phyloP scores from a whole-genome alignment of 2,113 vertebrate genomes.

The Coptodon rendalli region DNA sequence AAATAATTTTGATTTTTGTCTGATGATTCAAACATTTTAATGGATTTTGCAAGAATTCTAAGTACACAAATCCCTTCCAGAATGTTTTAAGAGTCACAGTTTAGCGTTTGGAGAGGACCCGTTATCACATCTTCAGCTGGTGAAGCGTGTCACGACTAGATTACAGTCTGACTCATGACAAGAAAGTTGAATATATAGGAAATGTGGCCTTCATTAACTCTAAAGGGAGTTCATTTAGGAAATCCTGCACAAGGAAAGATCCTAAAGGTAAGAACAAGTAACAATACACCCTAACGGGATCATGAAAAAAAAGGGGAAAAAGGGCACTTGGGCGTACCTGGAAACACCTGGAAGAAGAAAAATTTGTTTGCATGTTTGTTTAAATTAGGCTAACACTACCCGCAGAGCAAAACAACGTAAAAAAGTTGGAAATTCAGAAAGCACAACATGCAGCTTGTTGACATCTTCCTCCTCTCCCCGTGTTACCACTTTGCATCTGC shows the following conservation, averaged over 20 bases:
- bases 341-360: background rate
- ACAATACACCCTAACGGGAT: background rate
- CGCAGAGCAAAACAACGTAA: background rate
- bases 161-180: background rate
- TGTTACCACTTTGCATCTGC: background rate
- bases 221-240: background rate
- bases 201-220: background rate
- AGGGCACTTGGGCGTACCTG: background rate
- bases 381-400: background rate
- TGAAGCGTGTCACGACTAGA: background rate
- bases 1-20: accelerated
- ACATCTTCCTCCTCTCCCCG: background rate
- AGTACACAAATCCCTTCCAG: background rate
- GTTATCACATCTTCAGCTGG: background rate
- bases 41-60: background rate
- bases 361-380: background rate
- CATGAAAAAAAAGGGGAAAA: background rate
- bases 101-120: background rate
- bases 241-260: background rate
- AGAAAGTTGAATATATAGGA: background rate
- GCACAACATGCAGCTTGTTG: background rate
- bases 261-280: background rate
- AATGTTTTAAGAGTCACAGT: background rate
- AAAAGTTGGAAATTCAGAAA: background rate
- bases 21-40: background rate